Evolutionary conservation across 2,113 vertebrate genomes (phyloP).

Genomic region (Nothobranchius kuhntae): DNA sequence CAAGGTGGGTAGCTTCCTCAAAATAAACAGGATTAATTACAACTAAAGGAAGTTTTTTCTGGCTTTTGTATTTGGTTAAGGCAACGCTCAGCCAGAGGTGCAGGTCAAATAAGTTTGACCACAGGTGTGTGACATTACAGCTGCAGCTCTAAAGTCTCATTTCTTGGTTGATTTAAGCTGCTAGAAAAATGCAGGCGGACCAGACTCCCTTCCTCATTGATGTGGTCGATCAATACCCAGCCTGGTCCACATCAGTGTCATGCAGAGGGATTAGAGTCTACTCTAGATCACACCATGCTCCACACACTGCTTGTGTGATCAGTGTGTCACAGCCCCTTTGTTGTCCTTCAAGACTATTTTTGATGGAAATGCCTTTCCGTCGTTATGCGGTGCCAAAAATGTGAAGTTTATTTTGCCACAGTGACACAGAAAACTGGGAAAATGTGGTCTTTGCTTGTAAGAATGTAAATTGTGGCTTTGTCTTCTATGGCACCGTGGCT

Average conservation of each 20-base stretch:
- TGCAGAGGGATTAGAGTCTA: slow-evolving; percentile 35
- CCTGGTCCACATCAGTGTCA: slow-evolving; percentile 63
- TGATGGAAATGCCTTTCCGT: slow-evolving; percentile 30
- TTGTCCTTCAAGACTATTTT: slow-evolving; percentile 42
- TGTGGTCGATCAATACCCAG: slow-evolving; percentile 69
- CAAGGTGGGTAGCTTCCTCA: slow-evolving; percentile 82
- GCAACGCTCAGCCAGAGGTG: slow-evolving; percentile 3
- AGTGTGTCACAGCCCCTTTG: slow-evolving; percentile 34
- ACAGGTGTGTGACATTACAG: slow-evolving; percentile 73
- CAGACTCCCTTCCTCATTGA: slow-evolving; percentile 57
- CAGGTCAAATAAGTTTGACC: slow-evolving; percentile 40
- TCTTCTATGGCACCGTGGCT: slow-evolving; percentile 57
- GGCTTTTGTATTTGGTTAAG: no score
- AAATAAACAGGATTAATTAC: no score
- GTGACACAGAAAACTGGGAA: slow-evolving; percentile 49
- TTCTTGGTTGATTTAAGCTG: slow-evolving; percentile 53
- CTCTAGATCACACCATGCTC: slow-evolving; percentile 40
- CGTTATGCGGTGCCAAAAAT: slow-evolving; percentile 48
- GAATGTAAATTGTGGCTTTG: slow-evolving; percentile 61
- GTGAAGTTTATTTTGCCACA: slow-evolving; percentile 54
- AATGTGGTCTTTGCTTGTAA: slow-evolving; percentile 41
- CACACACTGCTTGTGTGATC: slow-evolving; percentile 31
- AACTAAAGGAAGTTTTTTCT: no score
- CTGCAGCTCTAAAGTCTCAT: slow-evolving; percentile 36
- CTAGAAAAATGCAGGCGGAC: slow-evolving; percentile 12